A percentile compares a stretch with the other conserved stretches of the same genome.
phyloP scores from a whole-genome alignment of 2,888 invertebrate species.

The Stenolophus ochropezus region DNA sequence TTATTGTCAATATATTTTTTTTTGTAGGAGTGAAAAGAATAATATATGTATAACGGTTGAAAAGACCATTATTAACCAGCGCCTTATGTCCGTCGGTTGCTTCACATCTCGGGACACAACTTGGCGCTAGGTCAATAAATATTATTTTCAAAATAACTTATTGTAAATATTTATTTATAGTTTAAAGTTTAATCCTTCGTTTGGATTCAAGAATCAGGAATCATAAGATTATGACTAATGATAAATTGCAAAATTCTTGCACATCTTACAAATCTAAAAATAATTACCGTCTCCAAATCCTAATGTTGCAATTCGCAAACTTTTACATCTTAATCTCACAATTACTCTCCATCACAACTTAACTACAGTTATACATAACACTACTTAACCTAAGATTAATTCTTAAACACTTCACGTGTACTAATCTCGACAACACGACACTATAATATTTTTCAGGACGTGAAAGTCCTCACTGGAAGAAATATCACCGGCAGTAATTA shows the following conservation, averaged over 20 bases:
- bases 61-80: too few species aligned
- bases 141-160: too few species aligned
- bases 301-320: conserved; percentile 21
- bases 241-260: not conserved
- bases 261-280: not conserved
- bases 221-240: too few species aligned
- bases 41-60: too few species aligned
- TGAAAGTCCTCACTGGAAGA: conserved; percentile 13
- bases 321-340: conserved; percentile 26
- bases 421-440: conserved; percentile 14
- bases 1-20: too few species aligned
- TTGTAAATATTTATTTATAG: too few species aligned
- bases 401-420: not conserved
- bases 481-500: conserved; percentile 9
- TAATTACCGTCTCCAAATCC: not conserved
- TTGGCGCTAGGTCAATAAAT: too few species aligned
- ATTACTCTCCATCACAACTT: conserved; percentile 20
- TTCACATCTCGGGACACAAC: too few species aligned
- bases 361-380: conserved; percentile 26
- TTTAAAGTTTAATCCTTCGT: too few species aligned
- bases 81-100: too few species aligned
- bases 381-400: conserved; percentile 29
- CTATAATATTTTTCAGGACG: conserved; percentile 15
- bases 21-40: too few species aligned
- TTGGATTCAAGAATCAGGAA: too few species aligned